phyloP scores from a whole-genome alignment of 2,113 vertebrate genomes.

The Dromiciops gliroides region DNA sequence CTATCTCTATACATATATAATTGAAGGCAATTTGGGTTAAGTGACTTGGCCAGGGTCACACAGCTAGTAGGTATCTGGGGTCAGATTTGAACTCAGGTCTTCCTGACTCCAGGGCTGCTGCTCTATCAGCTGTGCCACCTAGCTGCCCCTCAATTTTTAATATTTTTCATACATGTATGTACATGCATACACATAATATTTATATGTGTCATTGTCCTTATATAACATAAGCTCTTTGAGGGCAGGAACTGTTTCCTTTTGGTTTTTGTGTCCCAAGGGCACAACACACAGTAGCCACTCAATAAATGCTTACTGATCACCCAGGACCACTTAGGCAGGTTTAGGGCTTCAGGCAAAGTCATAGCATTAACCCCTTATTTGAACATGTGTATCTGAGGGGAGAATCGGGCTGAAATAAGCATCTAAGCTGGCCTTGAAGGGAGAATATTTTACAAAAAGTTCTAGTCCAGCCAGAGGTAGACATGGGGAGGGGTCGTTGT shows the following conservation, averaged over 20 bases:
- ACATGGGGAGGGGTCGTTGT: not conserved
- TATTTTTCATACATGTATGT: not conserved
- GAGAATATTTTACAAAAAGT: not conserved
- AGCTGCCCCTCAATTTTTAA: not conserved
- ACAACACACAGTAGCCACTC: not conserved
- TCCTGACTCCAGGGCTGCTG: no score
- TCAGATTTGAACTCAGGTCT: not conserved
- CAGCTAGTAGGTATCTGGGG: not conserved
- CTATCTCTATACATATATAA: no score
- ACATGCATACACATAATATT: not conserved
- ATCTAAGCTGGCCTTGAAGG: not conserved
- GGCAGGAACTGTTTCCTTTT: not conserved
- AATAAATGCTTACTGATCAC: not conserved
- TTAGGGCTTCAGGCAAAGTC: not conserved
- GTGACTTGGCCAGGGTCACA: not conserved
- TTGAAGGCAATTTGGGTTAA: not conserved
- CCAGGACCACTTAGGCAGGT: not conserved
- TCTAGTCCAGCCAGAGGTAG: not conserved
- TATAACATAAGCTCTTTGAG: not conserved
- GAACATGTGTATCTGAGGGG: not conserved
- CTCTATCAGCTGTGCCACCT: not conserved
- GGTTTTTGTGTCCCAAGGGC: not conserved
- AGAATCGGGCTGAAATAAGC: not conserved
- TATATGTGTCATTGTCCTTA: not conserved
- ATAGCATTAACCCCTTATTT: not conserved